Evolutionary conservation across 1,140 invertebrate species (phyloP).

Genomic region (Oncopodura yosiiana): DNA sequence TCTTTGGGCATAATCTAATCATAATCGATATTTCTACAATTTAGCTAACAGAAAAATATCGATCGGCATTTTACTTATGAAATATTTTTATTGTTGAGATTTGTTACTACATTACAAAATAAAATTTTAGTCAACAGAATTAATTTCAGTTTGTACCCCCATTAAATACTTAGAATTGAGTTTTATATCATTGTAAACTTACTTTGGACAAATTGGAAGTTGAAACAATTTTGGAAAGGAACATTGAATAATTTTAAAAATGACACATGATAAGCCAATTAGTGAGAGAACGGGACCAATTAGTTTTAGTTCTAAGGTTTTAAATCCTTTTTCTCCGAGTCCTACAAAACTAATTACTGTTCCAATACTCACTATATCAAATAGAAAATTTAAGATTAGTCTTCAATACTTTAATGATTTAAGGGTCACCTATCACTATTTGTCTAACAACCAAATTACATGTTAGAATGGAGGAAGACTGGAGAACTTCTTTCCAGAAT

Average conservation of each 20-base stretch:
- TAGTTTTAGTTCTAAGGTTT: constrained; percentile 28
- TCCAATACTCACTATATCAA: constrained; percentile 24
- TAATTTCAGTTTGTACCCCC: no score
- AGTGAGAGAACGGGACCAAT: constrained; percentile 28
- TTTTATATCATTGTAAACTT: constrained; percentile 2
- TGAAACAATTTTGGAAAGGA: constrained; percentile 25
- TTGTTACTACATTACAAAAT: constrained; percentile 11
- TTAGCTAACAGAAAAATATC: not conserved
- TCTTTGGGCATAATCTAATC: not conserved
- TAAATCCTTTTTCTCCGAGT: constrained; percentile 33
- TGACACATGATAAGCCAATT: constrained; percentile 22
- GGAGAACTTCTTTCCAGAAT: no score
- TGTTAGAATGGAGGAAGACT: no score
- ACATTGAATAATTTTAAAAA: constrained; percentile 32
- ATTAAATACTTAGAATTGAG: not conserved
- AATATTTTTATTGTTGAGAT: not conserved
- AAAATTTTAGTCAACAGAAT: not conserved
- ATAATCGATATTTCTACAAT: not conserved
- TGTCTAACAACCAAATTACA: no score
- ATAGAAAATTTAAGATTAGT: constrained; percentile 1
- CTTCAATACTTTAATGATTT: no score
- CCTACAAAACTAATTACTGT: constrained; percentile 31
- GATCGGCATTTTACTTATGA: not conserved
- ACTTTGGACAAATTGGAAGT: constrained; percentile 17
- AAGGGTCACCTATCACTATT: no score